Evolutionary conservation across 2,888 invertebrate species (phyloP).

Genomic region (Liodrosophila aerea): DNA sequence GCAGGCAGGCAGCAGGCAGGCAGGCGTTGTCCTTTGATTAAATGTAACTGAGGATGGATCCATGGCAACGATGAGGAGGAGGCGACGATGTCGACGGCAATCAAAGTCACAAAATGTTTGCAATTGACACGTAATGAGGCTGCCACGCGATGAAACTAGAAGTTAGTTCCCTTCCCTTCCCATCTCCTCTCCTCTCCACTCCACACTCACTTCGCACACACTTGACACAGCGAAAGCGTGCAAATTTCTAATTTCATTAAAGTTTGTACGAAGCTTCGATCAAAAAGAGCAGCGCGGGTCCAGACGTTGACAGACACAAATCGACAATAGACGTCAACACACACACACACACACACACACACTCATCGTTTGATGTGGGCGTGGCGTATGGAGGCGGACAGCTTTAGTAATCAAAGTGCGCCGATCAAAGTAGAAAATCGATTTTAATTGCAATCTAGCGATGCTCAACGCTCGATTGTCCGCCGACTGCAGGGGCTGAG

Average conservation of each 20-base stretch:
- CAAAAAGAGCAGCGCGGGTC: neutral
- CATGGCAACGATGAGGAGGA: constrained; percentile 1
- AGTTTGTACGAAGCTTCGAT: constrained; percentile 51
- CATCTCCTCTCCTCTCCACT: neutral
- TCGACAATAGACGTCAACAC: constrained; percentile 75
- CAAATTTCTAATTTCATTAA: constrained; percentile 78
- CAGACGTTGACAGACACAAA: constrained; percentile 75
- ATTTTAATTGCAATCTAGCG: constrained; percentile 74
- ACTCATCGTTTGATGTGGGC: constrained; percentile 10
- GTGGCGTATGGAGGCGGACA: constrained; percentile 37
- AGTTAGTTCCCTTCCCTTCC: constrained; percentile 5
- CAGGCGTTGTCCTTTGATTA: neutral
- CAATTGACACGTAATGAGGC: constrained; percentile 59
- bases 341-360: constrained; percentile 5
- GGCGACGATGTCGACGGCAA: constrained; percentile 27
- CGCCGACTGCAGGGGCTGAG: constrained; percentile 15
- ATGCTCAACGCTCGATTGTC: constrained; percentile 48
- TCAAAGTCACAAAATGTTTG: constrained; percentile 65
- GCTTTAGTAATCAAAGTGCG: constrained; percentile 70
- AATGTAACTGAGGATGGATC: neutral
- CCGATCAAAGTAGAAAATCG: constrained; percentile 74
- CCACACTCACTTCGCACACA: constrained; percentile 2
- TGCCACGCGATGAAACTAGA: constrained; percentile 41
- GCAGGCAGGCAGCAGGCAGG: too few species aligned
- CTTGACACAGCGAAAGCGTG: constrained; percentile 46